Conservation (phyloP, 2,113 vertebrate genomes). For the Bungarus multicinctus region DNA sequence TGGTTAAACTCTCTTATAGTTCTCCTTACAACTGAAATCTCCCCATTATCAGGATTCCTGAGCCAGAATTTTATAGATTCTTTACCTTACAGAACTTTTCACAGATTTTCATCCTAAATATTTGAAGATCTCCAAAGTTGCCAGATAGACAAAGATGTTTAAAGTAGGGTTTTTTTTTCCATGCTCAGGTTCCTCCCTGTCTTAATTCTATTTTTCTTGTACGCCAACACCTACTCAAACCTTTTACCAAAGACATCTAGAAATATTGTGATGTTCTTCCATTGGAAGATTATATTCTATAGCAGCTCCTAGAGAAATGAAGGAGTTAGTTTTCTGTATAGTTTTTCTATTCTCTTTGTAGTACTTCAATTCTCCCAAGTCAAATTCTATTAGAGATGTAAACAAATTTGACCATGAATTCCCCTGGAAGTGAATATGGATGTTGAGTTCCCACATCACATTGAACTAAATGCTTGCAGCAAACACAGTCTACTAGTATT, state of each 20-base stretch:
- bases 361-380: not conserved
- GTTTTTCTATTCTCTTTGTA: not conserved
- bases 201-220: not conserved
- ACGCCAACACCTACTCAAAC: not conserved
- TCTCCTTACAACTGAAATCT: not conserved
- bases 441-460: not conserved
- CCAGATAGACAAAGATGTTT: not conserved
- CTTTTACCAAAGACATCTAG: not conserved
- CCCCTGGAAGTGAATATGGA: not conserved
- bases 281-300: not conserved
- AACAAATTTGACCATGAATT: not conserved
- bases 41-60: not conserved
- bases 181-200: not conserved
- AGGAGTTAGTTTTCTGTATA: not conserved
- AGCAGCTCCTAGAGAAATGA: not conserved
- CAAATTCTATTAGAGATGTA: not conserved
- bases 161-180: not conserved
- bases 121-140: not conserved
- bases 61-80: not conserved
- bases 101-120: not conserved
- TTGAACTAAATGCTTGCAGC: not conserved
- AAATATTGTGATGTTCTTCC: not conserved
- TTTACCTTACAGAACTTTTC: not conserved
- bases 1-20: not conserved
- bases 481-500: not conserved